Evolutionary conservation across 2,113 vertebrate species (phyloP), one percentile per base, ranked within the genome.

Genomic region (Coracopsis vasa): DNA sequence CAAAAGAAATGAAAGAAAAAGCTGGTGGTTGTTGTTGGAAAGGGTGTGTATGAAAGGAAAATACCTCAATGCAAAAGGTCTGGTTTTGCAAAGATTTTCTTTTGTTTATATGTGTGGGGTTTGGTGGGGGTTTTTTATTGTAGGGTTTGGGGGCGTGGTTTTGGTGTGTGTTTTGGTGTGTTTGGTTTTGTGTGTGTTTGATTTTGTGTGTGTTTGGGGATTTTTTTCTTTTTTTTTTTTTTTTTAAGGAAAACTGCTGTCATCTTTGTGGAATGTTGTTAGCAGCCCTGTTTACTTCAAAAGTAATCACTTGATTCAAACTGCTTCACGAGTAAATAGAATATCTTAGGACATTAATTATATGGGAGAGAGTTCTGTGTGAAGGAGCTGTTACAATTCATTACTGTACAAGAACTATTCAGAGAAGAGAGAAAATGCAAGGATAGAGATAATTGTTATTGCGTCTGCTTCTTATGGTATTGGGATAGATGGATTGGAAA

Each of bases 301-400:
- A 98, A 98, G 97, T 98, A 98, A 98, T 98, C 97, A 98, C 97
- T 98, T 98, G 96, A 98, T 98, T 98, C 97, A 98, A 97, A 98
- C 96, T 95, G 96, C 96, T 96, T 97, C 94, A 96, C 95, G 80
- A 97, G 97, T 98, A 98, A 98, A 98, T 98, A 98, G 97, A 98
- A 98, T 98, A 98, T 98, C 97, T 98, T 97, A 98, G 97, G 97
- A 98, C 97, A 98, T 98, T 98, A 98, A 98, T 98, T 98, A 98
- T 97, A 97, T 96, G 97, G 96, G 83, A 97, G 94, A 97, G 97
- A 98, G 97, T 96, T 97, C 97, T 97, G 91, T 97, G 97, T 97
- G 96, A 98, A 98, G 94, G 88, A 98, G 97, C 97, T 97, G 97
- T 97, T 98, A 98, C 98, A 98, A 98, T 98, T 98, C 98, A 98